Conservation (phyloP, 2,113 vertebrate species). For the Thryonomys swinderianus region DNA sequence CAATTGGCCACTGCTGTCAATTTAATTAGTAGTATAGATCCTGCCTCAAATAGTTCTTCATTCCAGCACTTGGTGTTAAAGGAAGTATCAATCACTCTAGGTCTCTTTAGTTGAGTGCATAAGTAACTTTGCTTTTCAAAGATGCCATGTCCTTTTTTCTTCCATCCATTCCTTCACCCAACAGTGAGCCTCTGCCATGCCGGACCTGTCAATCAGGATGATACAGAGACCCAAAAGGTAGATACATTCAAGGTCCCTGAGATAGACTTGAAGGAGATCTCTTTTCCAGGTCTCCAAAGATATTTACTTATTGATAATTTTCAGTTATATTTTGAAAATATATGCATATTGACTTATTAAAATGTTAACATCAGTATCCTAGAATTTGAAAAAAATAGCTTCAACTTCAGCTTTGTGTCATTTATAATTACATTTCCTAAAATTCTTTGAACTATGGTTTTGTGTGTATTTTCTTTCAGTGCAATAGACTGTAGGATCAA, state of each 20-base stretch:
- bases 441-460: background rate
- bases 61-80: conserved; percentile 59
- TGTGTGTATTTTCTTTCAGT: background rate
- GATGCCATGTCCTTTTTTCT: background rate
- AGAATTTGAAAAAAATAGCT: conserved; percentile 1
- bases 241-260: background rate
- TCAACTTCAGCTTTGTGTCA: background rate
- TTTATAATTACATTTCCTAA: conserved; percentile 31
- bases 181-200: background rate
- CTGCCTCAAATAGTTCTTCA: conserved; percentile 44
- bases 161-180: background rate
- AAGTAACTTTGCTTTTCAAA: background rate
- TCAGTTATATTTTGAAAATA: conserved; percentile 32
- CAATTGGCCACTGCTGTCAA: conserved; percentile 66
- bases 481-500: background rate
- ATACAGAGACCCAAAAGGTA: background rate
- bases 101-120: background rate
- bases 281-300: background rate
- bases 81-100: conserved; percentile 51
- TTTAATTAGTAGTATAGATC: conserved; percentile 69
- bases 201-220: no score
- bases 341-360: background rate
- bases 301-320: background rate
- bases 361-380: conserved; percentile 10
- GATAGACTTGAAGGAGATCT: background rate